Evolutionary conservation across 2,797 vertebrate genomes (phyloP).

Genomic region (Sardinella longiceps): DNA sequence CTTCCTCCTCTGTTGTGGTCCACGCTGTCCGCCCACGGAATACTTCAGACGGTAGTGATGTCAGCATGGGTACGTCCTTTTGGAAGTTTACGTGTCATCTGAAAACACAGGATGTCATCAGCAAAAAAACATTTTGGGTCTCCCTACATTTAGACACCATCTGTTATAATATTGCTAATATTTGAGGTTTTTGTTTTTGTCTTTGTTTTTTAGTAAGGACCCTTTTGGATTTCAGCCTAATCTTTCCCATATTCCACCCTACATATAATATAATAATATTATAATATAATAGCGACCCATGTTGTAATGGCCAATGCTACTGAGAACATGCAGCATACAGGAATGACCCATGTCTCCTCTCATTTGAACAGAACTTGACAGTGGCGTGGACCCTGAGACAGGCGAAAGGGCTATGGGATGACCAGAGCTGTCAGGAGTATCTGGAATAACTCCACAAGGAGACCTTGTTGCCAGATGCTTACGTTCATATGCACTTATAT

Average conservation of each 20-base stretch:
- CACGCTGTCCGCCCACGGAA: constrained; percentile 23
- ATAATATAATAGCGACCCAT: background rate
- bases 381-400: constrained; percentile 65
- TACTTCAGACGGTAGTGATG: constrained; percentile 27
- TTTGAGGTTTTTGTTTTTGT: too few relatives aligned
- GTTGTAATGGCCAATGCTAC: background rate
- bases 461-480: background rate
- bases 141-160: too few relatives aligned
- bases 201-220: too few relatives aligned
- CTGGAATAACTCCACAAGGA: background rate
- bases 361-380: constrained; percentile 54
- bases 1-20: background rate
- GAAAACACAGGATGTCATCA: background rate
- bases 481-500: background rate
- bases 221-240: too few relatives aligned
- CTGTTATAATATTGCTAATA: too few relatives aligned
- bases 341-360: constrained; percentile 29
- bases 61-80: constrained; percentile 56
- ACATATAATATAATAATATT: too few relatives aligned
- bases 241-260: too few relatives aligned
- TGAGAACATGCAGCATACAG: background rate
- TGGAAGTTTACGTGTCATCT: background rate
- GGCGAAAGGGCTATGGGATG: constrained; percentile 63
- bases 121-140: too few relatives aligned
- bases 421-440: constrained; percentile 27